These are phyloP conservation scores for Homalodisca vitripennis DNA, from an alignment of 1,140 invertebrate species.

Conservation along the genomic window DNA sequence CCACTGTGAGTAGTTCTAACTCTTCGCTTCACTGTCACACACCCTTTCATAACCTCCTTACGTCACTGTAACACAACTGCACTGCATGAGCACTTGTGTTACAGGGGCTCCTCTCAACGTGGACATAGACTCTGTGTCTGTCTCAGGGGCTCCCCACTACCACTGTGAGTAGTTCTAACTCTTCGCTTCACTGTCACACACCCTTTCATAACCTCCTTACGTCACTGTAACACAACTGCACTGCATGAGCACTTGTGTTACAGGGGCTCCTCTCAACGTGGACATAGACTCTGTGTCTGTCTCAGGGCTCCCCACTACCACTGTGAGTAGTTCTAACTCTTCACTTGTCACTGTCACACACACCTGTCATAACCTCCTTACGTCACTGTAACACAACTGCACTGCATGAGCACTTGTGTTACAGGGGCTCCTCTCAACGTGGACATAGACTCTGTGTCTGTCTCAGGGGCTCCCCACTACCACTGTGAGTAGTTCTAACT, in stretches of 20 bases:
- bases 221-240: too few relatives aligned
- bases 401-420: background rate
- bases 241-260: background rate
- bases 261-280: background rate
- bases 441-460: slow-evolving; percentile 7
- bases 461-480: slow-evolving; percentile 7
- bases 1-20: slow-evolving; percentile 2
- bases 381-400: too few relatives aligned
- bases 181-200: too few relatives aligned
- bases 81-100: background rate
- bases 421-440: background rate
- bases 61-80: too few relatives aligned
- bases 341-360: too few relatives aligned
- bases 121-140: slow-evolving; percentile 7
- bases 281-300: slow-evolving; percentile 12
- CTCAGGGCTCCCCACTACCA: background rate
- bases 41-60: too few relatives aligned
- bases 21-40: too few relatives aligned
- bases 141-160: slow-evolving; percentile 7
- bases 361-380: too few relatives aligned
- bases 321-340: background rate
- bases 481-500: background rate
- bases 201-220: too few relatives aligned
- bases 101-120: background rate
- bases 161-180: background rate